Conservation (phyloP, 2,797 vertebrate species). For the Numenius phaeopus region DNA sequence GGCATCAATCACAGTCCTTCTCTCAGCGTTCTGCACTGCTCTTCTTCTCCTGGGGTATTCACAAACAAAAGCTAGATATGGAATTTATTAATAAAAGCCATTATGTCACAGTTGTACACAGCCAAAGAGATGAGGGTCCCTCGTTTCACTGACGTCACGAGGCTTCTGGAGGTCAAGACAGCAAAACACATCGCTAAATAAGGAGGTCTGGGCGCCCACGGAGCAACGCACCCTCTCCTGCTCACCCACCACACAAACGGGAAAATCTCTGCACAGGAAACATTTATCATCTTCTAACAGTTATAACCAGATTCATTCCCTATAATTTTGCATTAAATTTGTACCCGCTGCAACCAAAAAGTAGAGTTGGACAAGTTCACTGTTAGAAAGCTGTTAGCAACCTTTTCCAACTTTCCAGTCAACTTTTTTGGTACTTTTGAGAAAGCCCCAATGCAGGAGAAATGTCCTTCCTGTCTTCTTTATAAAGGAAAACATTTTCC, state of each 20-base stretch:
- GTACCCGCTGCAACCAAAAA: neutral
- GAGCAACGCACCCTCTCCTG: neutral
- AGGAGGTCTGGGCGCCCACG: fast-evolving
- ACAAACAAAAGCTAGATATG: neutral
- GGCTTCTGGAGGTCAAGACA: neutral
- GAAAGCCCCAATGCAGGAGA: neutral
- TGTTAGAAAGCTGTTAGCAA: neutral
- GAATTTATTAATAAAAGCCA: neutral
- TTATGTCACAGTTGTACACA: neutral
- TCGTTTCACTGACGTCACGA: neutral
- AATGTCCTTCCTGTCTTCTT: neutral
- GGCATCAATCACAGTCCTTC: neutral
- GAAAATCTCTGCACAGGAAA: neutral
- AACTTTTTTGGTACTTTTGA: neutral
- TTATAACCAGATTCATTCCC: neutral
- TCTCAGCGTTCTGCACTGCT: neutral
- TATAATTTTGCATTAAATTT: neutral
- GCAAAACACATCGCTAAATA: neutral
- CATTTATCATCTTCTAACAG: neutral
- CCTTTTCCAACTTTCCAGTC: fast-evolving
- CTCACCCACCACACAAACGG: neutral
- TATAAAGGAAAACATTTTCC: neutral
- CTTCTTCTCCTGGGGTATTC: neutral
- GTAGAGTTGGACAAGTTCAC: neutral
- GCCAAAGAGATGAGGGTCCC: neutral